phyloP scores from a whole-genome alignment of 53 echinoderm and acorn worm genomes.

The Paelopatides confundens region DNA sequence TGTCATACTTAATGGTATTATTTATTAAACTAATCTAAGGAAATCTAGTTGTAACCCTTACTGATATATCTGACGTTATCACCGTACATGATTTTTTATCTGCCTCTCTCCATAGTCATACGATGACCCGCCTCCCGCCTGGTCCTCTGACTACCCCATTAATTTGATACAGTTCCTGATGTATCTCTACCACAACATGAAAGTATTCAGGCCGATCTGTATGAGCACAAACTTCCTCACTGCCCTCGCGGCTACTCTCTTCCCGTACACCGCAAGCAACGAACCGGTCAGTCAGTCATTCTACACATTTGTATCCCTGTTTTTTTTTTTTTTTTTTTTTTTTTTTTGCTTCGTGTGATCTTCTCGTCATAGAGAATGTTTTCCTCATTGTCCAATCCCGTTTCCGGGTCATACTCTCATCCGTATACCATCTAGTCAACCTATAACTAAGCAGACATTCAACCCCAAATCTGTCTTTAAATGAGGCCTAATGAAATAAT shows the following conservation, averaged over 20 bases:
- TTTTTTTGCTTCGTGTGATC: too few relatives aligned
- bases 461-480: not conserved
- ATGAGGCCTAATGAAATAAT: too few relatives aligned
- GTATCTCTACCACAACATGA: slow-evolving; percentile 92
- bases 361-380: too few relatives aligned
- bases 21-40: too few relatives aligned
- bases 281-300: slow-evolving; percentile 19
- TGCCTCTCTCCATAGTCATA: slow-evolving; percentile 1
- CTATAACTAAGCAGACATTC: not conserved
- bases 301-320: too few relatives aligned
- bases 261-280: slow-evolving; percentile 70
- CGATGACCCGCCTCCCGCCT: slow-evolving; percentile 60
- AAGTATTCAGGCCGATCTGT: slow-evolving; percentile 87
- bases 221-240: slow-evolving; percentile 87
- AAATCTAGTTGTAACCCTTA: too few relatives aligned
- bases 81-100: not conserved
- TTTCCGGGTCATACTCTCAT: too few relatives aligned
- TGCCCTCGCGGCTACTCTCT: slow-evolving; percentile 77
- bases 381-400: too few relatives aligned
- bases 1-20: too few relatives aligned
- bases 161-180: slow-evolving; percentile 91
- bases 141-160: slow-evolving; percentile 89
- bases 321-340: too few relatives aligned
- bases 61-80: too few relatives aligned
- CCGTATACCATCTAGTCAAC: too few relatives aligned